A percentile compares a stretch with the other conserved stretches of the same genome.
Conservation (phyloP, 2,888 invertebrate species). For the Pyrochroa serraticornis region DNA sequence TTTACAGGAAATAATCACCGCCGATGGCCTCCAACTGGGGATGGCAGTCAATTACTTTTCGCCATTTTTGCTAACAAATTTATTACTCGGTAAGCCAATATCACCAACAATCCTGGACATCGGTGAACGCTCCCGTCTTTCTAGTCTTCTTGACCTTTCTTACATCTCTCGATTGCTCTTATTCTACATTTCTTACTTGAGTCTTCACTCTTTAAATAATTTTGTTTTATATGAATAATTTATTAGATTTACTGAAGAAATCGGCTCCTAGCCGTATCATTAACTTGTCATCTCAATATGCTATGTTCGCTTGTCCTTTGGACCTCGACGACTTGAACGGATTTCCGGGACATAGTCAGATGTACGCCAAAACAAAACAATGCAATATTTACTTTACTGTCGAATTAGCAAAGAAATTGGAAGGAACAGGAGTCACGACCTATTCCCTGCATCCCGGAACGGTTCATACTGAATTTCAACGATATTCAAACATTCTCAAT, state of each 20-base stretch:
- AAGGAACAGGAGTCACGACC: slow-evolving; percentile 48
- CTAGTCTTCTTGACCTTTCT: no score
- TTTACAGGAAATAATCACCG: slow-evolving; percentile 60
- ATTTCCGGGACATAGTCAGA: slow-evolving; percentile 34
- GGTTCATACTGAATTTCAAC: no score
- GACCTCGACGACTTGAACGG: slow-evolving; percentile 43
- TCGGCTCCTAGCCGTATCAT: slow-evolving; percentile 52
- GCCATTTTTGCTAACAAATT: slow-evolving; percentile 72
- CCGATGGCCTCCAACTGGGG: slow-evolving; percentile 69
- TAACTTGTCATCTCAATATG: slow-evolving; percentile 47
- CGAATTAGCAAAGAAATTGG: slow-evolving; percentile 49
- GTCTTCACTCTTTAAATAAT: no score
- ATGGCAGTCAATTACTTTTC: slow-evolving; percentile 77
- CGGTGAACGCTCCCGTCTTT: no score
- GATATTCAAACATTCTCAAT: no score
- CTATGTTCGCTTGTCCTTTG: slow-evolving; percentile 40
- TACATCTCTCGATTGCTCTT: no score
- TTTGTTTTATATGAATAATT: no score
- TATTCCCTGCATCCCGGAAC: slow-evolving; percentile 54
- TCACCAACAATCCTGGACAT: no score
- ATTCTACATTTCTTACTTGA: no score
- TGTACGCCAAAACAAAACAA: slow-evolving; percentile 52
- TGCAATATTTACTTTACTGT: slow-evolving; percentile 51
- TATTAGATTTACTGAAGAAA: slow-evolving; percentile 51
- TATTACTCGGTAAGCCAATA: no score